These are phyloP conservation scores for Aspidiotus destructor DNA, from an alignment of 2,888 invertebrate species.

Conservation along the genomic window DNA sequence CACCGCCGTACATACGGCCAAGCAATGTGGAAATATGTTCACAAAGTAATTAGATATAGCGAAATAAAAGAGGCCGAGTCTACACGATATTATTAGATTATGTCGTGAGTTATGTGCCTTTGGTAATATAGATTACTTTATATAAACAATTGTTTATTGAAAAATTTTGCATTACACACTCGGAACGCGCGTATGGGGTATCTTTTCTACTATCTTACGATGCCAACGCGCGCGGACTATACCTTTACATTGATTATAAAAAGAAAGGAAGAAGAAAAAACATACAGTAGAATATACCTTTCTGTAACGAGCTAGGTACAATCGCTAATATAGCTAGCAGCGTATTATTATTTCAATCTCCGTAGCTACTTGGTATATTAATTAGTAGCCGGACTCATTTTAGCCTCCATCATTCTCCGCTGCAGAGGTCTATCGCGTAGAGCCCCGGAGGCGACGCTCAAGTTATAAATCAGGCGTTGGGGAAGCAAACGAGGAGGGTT, in stretches of 20 bases:
- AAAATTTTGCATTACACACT: neutral
- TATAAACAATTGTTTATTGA: neutral
- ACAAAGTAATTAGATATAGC: too few species aligned
- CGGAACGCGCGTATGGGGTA: neutral
- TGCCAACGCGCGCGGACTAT: neutral
- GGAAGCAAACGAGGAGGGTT: too few species aligned
- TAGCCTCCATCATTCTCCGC: neutral
- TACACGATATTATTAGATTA: too few species aligned
- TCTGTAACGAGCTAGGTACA: conserved; percentile 6
- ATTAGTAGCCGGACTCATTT: conserved; percentile 29
- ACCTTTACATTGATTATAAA: conserved; percentile 2
- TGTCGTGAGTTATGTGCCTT: too few species aligned
- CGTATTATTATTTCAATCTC: conserved; percentile 30
- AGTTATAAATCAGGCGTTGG: too few species aligned
- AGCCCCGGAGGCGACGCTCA: too few species aligned
- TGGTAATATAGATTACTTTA: neutral
- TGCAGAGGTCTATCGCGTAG: too few species aligned
- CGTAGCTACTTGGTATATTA: conserved; percentile 31
- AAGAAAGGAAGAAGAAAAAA: neutral
- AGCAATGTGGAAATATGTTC: neutral
- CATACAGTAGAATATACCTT: neutral
- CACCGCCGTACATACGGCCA: neutral
- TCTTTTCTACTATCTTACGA: neutral
- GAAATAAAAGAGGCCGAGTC: too few species aligned
- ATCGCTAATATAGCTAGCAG: conserved; percentile 28